Evolutionary conservation across 2,888 invertebrate genomes (phyloP).

Genomic region (Lobophora halterata): DNA sequence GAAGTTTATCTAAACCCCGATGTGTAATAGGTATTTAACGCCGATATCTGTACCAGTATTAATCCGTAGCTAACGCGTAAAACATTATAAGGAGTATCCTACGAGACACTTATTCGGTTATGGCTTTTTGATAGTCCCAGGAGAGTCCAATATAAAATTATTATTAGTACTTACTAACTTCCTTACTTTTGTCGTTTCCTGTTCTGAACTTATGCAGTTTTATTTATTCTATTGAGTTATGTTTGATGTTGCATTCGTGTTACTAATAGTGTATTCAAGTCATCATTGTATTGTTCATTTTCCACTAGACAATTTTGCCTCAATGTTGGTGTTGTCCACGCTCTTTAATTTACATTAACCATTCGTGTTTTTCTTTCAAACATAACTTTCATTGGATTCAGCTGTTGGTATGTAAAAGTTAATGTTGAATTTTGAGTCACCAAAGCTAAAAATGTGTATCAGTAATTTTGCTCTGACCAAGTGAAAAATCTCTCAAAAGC

Average conservation of each 20-base stretch:
- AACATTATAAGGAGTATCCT: no score
- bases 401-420: conserved; percentile 73
- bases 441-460: conserved; percentile 44
- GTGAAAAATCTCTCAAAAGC: conserved; percentile 15
- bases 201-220: conserved; percentile 2
- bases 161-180: no score
- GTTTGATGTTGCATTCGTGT: conserved; percentile 27
- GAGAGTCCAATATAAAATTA: no score
- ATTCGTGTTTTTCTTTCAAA: conserved; percentile 68
- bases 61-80: no score
- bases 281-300: conserved; percentile 18
- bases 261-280: conserved; percentile 6
- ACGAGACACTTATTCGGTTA: no score
- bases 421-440: conserved; percentile 40
- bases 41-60: no score
- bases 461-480: conserved; percentile 16
- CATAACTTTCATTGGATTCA: conserved; percentile 65
- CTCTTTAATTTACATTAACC: conserved; percentile 51
- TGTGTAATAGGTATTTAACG: no score
- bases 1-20: no score
- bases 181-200: neutral
- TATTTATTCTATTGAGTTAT: conserved; percentile 10
- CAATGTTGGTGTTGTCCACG: conserved; percentile 15
- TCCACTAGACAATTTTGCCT: conserved; percentile 17
- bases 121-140: no score